Conservation (phyloP, 2,888 invertebrate genomes). For the Mimas tiliae region DNA sequence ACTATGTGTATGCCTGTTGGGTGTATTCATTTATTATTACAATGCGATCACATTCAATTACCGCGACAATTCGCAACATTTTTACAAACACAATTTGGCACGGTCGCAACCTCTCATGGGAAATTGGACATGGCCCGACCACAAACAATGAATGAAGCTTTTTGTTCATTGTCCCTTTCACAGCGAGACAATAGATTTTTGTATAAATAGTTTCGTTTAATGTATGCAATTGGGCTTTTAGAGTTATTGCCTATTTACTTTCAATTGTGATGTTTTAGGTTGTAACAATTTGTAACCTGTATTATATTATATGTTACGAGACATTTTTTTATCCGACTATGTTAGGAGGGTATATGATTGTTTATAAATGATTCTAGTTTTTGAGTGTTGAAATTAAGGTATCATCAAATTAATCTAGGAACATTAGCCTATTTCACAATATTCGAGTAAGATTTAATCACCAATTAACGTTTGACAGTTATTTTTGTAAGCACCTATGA, state of each 20-base stretch:
- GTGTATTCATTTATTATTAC: too few species aligned
- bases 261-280: slow-evolving; percentile 1
- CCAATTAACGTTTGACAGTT: too few species aligned
- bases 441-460: too few species aligned
- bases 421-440: too few species aligned
- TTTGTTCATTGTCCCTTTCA: slow-evolving; percentile 44
- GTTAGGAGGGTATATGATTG: not conserved
- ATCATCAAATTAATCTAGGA: too few species aligned
- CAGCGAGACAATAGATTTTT: slow-evolving; percentile 38
- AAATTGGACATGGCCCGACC: slow-evolving; percentile 44
- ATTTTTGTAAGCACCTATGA: too few species aligned
- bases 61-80: slow-evolving; percentile 23
- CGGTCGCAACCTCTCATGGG: slow-evolving; percentile 34
- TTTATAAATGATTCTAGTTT: not conserved
- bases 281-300: not conserved
- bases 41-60: slow-evolving; percentile 21
- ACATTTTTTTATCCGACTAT: not conserved
- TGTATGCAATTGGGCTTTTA: slow-evolving; percentile 11
- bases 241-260: not conserved
- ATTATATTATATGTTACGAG: not conserved
- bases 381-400: not conserved
- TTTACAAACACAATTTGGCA: slow-evolving; percentile 17
- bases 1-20: too few species aligned
- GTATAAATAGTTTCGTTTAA: slow-evolving; percentile 22
- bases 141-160: slow-evolving; percentile 37